These are phyloP conservation scores for Pelosia muscerda DNA, from an alignment of 2,888 invertebrate species.

Conservation along the genomic window DNA sequence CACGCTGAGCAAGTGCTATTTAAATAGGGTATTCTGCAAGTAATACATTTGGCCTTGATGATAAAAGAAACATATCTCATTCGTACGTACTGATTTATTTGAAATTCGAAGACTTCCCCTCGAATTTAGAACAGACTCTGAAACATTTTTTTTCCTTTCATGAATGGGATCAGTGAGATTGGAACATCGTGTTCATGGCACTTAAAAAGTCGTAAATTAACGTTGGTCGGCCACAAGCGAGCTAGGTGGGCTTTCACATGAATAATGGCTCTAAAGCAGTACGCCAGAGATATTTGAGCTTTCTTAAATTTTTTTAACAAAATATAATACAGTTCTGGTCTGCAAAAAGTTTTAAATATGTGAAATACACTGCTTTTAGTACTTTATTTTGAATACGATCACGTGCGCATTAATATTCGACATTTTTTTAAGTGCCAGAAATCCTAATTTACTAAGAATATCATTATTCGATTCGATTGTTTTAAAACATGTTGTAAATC, in stretches of 20 bases:
- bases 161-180: slow-evolving; percentile 61
- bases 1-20: neutral
- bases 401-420: neutral
- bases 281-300: slow-evolving; percentile 49
- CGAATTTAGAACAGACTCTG: slow-evolving; percentile 39
- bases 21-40: neutral
- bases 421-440: neutral
- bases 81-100: slow-evolving; percentile 28
- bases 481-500: neutral
- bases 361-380: neutral
- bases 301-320: slow-evolving; percentile 49
- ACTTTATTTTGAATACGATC: neutral
- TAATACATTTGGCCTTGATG: slow-evolving; percentile 1
- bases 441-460: neutral
- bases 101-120: slow-evolving; percentile 37
- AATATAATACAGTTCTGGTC: too few species aligned
- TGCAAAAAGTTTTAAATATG: neutral
- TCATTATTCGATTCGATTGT: neutral
- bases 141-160: slow-evolving; percentile 58
- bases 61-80: slow-evolving; percentile 28
- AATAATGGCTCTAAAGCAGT: slow-evolving; percentile 67
- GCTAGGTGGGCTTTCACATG: slow-evolving; percentile 64
- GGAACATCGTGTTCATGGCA: slow-evolving; percentile 72
- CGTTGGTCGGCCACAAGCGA: slow-evolving; percentile 62
- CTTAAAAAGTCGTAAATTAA: slow-evolving; percentile 79